Evolutionary conservation across 2,888 invertebrate genomes (phyloP).

Genomic region (Aphodius sticticus): DNA sequence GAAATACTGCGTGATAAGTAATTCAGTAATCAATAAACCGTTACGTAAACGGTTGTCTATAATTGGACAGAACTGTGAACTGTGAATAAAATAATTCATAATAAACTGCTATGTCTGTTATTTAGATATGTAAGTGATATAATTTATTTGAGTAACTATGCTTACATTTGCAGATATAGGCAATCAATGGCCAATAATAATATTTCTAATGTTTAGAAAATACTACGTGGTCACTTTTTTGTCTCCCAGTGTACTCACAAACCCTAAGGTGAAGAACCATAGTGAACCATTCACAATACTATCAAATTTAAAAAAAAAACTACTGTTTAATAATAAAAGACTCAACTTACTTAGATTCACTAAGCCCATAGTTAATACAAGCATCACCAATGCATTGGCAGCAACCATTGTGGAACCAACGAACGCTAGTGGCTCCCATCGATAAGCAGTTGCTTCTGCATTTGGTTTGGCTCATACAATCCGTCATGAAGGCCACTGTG

Average conservation of each 20-base stretch:
- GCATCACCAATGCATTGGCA: conserved; percentile 91
- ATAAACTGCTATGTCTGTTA: too few species aligned
- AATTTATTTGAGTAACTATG: too few species aligned
- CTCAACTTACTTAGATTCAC: conserved; percentile 75
- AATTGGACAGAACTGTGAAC: neutral
- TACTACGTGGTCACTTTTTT: too few species aligned
- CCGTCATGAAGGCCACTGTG: conserved; percentile 89
- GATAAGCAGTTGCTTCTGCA: conserved; percentile 83
- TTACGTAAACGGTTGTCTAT: neutral
- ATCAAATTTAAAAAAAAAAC: too few species aligned
- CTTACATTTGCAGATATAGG: too few species aligned
- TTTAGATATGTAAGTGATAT: too few species aligned
- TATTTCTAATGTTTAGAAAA: too few species aligned
- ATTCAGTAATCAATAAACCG: neutral
- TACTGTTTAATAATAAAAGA: too few species aligned
- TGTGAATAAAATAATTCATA: too few species aligned
- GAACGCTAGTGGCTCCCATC: conserved; percentile 84
- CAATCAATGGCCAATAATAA: too few species aligned
- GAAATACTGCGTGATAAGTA: neutral
- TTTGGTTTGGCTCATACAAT: conserved; percentile 88
- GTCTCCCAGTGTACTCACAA: too few species aligned
- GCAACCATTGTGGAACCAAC: conserved; percentile 96
- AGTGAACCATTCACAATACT: neutral
- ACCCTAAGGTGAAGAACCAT: neutral
- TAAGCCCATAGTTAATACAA: conserved; percentile 89